phyloP scores from a whole-genome alignment of 2,113 vertebrate genomes.

The Oophaga pumilio region DNA sequence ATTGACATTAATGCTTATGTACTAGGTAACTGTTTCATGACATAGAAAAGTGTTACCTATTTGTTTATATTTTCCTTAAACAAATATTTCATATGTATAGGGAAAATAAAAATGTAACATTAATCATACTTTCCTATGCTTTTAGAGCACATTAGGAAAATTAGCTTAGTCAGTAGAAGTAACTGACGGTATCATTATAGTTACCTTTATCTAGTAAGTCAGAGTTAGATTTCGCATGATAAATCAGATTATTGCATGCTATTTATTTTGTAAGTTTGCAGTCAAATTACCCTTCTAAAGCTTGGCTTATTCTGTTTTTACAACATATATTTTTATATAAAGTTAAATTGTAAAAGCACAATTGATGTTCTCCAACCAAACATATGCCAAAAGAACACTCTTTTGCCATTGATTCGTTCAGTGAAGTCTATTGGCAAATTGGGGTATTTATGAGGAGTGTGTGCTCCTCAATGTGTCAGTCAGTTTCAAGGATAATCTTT shows the following conservation, averaged over 20 bases:
- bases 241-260: too few relatives aligned
- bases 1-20: neutral
- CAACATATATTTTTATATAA: too few relatives aligned
- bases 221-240: too few relatives aligned
- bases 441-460: too few relatives aligned
- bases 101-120: neutral
- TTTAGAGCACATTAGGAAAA: neutral
- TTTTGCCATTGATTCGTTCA: neutral
- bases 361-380: neutral
- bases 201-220: neutral
- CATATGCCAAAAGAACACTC: neutral
- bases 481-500: neutral
- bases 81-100: neutral
- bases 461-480: too few relatives aligned
- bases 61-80: neutral
- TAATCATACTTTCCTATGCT: conserved; percentile 2
- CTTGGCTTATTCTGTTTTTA: too few relatives aligned
- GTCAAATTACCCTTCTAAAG: too few relatives aligned
- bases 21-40: neutral
- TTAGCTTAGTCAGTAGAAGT: neutral
- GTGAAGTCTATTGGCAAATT: neutral
- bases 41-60: neutral
- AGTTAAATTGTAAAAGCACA: too few relatives aligned
- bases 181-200: neutral
- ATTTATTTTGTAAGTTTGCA: neutral